These are phyloP conservation scores for Pristionchus entomophagus DNA, from an alignment of 2,888 invertebrate genomes.

Conservation along the genomic window DNA sequence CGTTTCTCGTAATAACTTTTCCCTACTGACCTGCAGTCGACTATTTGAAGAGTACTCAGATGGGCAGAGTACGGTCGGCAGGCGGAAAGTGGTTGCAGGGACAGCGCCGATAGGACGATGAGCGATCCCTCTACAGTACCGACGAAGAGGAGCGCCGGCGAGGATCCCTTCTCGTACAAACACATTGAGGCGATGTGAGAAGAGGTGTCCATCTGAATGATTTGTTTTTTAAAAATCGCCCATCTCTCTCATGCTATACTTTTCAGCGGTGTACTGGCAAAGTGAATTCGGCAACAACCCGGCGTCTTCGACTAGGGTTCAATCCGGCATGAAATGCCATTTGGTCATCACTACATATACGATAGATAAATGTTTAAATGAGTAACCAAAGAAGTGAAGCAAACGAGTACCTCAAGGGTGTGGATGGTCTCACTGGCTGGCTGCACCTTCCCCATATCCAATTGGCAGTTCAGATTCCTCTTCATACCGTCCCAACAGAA, in stretches of 20 bases:
- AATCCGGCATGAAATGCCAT: not conserved
- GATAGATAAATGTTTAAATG: no score
- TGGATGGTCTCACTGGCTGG: slow-evolving; percentile 88
- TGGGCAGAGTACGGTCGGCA: slow-evolving; percentile 59
- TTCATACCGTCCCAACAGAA: slow-evolving; percentile 62
- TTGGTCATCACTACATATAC: not conserved
- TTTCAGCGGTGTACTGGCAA: no score
- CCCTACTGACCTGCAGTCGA: slow-evolving; percentile 21
- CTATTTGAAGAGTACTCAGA: not conserved
- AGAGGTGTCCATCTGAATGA: slow-evolving; percentile 12
- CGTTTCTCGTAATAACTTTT: no score
- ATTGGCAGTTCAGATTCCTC: slow-evolving; percentile 52
- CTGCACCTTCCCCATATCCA: slow-evolving; percentile 64
- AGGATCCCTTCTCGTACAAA: not conserved
- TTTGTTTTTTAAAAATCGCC: no score
- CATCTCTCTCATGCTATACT: no score
- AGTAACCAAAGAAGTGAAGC: not conserved
- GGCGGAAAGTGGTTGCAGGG: slow-evolving; percentile 62
- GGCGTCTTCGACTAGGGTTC: no score
- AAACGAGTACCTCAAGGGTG: slow-evolving; percentile 87
- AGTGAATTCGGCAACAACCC: no score
- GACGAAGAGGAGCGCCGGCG: slow-evolving; percentile 33
- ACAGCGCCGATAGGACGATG: slow-evolving; percentile 14
- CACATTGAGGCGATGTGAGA: slow-evolving; percentile 25
- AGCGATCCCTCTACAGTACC: slow-evolving; percentile 43